Percentiles rank a stretch among this genome's conserved stretches.
These are phyloP conservation scores for Hypothenemus hampei DNA, from an alignment of 1,140 invertebrate genomes.

Conservation along the genomic window DNA sequence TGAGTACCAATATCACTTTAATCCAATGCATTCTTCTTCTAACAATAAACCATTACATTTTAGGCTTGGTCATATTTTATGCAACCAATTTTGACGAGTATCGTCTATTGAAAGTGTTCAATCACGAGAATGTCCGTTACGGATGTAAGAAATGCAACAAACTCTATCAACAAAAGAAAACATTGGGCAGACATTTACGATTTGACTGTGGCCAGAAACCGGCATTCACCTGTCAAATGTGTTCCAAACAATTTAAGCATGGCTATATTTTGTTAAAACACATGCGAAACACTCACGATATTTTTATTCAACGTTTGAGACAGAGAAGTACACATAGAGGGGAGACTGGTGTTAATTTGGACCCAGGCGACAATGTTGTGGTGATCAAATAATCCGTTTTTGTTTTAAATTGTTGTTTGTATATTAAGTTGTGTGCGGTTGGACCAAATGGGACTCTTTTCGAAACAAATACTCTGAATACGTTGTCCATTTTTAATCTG, in stretches of 20 bases:
- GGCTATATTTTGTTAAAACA: slow-evolving; percentile 50
- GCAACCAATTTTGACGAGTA: slow-evolving; percentile 36
- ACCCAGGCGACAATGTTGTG: not conserved
- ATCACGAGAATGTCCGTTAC: slow-evolving; percentile 41
- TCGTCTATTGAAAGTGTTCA: slow-evolving; percentile 33
- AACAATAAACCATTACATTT: too few relatives aligned
- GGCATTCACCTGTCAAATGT: slow-evolving; percentile 57
- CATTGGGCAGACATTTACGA: slow-evolving; percentile 46
- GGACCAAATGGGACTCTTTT: not conserved
- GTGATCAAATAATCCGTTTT: not conserved
- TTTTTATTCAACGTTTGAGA: slow-evolving; percentile 17
- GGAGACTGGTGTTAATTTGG: not conserved
- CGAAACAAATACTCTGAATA: not conserved
- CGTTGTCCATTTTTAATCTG: not conserved
- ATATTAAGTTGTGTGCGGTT: not conserved
- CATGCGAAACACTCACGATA: slow-evolving; percentile 27
- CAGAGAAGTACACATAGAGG: slow-evolving; percentile 1
- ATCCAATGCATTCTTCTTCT: too few relatives aligned
- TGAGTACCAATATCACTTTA: too few relatives aligned
- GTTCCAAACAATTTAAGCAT: slow-evolving; percentile 48
- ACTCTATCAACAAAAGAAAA: slow-evolving; percentile 54
- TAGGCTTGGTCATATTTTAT: slow-evolving; percentile 25
- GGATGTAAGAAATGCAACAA: slow-evolving; percentile 57
- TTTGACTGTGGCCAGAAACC: slow-evolving; percentile 61
- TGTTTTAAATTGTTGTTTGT: not conserved